Evolutionary conservation across 2,113 vertebrate species (phyloP).

Genomic region (Regulus satrapa): DNA sequence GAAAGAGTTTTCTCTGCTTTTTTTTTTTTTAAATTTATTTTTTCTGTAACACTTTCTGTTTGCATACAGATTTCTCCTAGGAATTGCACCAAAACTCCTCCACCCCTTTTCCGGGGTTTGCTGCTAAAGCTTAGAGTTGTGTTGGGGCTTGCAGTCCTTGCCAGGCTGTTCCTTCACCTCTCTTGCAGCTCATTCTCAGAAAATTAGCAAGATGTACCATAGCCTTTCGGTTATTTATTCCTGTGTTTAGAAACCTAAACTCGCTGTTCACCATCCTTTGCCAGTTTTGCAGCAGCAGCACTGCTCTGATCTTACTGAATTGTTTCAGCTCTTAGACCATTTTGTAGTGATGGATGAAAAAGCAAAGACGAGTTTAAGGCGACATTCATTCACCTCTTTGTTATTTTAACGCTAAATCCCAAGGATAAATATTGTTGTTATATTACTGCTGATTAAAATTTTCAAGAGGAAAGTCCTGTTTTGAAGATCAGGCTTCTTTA

Average conservation of each 20-base stretch:
- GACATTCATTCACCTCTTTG: background rate
- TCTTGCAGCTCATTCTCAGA: conserved; percentile 11
- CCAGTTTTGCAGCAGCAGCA: background rate
- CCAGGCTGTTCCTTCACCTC: conserved; percentile 47
- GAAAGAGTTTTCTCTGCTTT: background rate
- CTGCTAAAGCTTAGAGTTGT: background rate
- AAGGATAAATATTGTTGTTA: background rate
- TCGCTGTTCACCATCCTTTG: background rate
- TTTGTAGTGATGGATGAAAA: background rate
- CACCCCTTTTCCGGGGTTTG: background rate
- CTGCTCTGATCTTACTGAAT: background rate
- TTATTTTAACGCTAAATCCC: background rate
- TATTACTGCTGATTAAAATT: background rate
- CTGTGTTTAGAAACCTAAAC: background rate
- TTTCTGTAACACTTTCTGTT: background rate
- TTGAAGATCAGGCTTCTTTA: background rate
- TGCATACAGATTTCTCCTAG: background rate
- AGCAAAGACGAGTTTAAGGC: background rate
- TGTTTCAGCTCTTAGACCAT: background rate
- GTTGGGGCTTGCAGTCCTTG: conserved; percentile 24
- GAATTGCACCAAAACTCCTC: background rate
- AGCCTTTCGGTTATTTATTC: background rate
- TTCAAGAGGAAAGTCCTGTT: background rate
- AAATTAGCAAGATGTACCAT: conserved; percentile 13
- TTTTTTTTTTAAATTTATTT: too few relatives aligned